These are phyloP conservation scores for Drosophila ogumai DNA, from an alignment of 1,140 invertebrate species.

Conservation along the genomic window DNA sequence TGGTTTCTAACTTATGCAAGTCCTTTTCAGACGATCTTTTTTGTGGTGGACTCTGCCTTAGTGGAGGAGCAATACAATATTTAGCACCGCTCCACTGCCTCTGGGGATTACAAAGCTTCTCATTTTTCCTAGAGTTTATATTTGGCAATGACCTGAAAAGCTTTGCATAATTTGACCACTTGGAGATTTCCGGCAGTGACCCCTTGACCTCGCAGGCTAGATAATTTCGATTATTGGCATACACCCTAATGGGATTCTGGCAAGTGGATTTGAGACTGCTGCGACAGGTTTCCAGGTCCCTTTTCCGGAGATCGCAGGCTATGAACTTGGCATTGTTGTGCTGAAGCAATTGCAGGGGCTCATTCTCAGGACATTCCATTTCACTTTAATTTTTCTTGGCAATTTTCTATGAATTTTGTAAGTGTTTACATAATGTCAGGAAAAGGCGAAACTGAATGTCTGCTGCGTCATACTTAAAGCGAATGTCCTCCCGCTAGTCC, in stretches of 20 bases:
- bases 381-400: not conserved
- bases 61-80: slow-evolving; percentile 6
- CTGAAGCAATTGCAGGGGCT: not conserved
- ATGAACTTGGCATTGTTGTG: slow-evolving; percentile 3
- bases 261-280: slow-evolving; percentile 2
- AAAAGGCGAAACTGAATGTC: slow-evolving; percentile 6
- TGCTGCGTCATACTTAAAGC: not conserved
- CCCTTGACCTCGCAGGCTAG: slow-evolving; percentile 14
- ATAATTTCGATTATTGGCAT: slow-evolving; percentile 9
- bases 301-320: slow-evolving; percentile 9
- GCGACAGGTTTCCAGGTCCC: slow-evolving; percentile 1
- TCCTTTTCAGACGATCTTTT: not conserved
- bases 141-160: not conserved
- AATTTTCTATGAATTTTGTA: slow-evolving; percentile 9
- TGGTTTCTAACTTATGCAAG: not conserved
- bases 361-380: slow-evolving; percentile 7
- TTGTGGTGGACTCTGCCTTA: not conserved
- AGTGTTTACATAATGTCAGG: not conserved
- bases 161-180: not conserved
- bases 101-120: not conserved
- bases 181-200: not conserved
- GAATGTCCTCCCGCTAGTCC: not conserved
- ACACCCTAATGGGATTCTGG: slow-evolving; percentile 1
- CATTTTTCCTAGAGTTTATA: not conserved
- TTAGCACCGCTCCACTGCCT: not conserved